These are phyloP conservation scores for Brachionus angularis DNA, from an alignment of 1,140 invertebrate genomes.

Conservation along the genomic window DNA sequence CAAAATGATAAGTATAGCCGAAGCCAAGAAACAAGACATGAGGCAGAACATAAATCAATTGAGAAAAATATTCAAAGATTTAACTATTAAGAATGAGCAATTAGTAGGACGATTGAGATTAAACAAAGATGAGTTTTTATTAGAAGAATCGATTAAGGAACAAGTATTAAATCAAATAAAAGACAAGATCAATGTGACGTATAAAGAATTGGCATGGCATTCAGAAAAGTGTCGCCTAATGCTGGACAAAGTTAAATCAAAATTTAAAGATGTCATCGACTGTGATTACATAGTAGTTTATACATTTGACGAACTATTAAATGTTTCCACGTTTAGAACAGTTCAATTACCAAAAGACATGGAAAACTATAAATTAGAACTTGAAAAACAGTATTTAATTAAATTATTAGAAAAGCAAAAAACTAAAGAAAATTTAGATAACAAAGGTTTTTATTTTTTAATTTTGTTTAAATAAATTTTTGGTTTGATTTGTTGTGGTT, in stretches of 20 bases:
- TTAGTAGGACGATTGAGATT: not conserved
- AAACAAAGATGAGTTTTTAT: conserved; percentile 48
- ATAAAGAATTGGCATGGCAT: conserved; percentile 62
- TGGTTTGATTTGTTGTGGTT: too few relatives aligned
- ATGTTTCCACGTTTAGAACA: conserved; percentile 33
- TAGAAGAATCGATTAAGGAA: conserved; percentile 50
- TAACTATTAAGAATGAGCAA: conserved; percentile 54
- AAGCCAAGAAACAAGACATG: conserved; percentile 61
- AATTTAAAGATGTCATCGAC: conserved; percentile 56
- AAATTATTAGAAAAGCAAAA: conserved; percentile 39
- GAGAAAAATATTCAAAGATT: conserved; percentile 52
- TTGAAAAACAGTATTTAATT: conserved; percentile 27
- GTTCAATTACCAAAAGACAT: conserved; percentile 18
- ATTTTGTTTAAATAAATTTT: too few relatives aligned
- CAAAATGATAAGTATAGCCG: conserved; percentile 61
- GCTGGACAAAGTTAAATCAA: conserved; percentile 66
- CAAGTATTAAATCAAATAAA: conserved; percentile 47
- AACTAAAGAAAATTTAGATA: conserved; percentile 26
- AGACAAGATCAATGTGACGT: conserved; percentile 53
- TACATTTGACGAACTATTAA: conserved; percentile 47
- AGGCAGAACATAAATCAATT: conserved; percentile 53
- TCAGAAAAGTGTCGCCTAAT: conserved; percentile 67
- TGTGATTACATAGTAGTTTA: conserved; percentile 56
- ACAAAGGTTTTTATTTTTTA: too few relatives aligned
- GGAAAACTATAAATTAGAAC: conserved; percentile 21